Conservation (phyloP, 2,797 vertebrate species). For the Acrossocheilus fasciatus region DNA sequence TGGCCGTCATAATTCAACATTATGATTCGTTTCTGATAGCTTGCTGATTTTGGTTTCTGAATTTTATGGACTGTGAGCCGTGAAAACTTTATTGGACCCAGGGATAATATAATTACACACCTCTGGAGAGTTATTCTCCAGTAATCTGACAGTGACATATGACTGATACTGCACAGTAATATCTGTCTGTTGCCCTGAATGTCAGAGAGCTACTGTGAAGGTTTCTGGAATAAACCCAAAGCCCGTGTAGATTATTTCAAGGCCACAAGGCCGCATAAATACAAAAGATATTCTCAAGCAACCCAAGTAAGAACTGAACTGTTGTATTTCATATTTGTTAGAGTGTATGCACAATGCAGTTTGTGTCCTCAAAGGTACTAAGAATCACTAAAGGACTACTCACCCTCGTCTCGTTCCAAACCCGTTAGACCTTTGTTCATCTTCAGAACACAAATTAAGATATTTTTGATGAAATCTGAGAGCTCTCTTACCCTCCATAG, state of each 20-base stretch:
- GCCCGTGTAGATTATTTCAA: not conserved
- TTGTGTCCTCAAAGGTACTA: not conserved
- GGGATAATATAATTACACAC: conserved; percentile 73
- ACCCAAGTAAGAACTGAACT: not conserved
- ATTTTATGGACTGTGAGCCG: conserved; percentile 64
- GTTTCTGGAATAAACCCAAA: not conserved
- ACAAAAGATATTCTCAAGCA: not conserved
- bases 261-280: not conserved
- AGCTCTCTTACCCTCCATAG: too few relatives aligned
- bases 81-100: conserved; percentile 68
- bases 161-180: conserved; percentile 54
- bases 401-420: too few relatives aligned
- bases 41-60: conserved; percentile 62
- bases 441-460: too few relatives aligned
- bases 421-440: too few relatives aligned
- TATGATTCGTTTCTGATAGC: conserved; percentile 71
- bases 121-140: conserved; percentile 66
- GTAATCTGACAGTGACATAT: conserved; percentile 63
- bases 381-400: not conserved
- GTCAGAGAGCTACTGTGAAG: not conserved
- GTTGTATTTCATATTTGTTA: not conserved
- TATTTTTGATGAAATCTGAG: too few relatives aligned
- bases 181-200: conserved; percentile 21
- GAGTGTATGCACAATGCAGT: not conserved
- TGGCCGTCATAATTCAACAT: conserved; percentile 65